Conservation (phyloP, 2,113 vertebrate species). For the Arenaria interpres region DNA sequence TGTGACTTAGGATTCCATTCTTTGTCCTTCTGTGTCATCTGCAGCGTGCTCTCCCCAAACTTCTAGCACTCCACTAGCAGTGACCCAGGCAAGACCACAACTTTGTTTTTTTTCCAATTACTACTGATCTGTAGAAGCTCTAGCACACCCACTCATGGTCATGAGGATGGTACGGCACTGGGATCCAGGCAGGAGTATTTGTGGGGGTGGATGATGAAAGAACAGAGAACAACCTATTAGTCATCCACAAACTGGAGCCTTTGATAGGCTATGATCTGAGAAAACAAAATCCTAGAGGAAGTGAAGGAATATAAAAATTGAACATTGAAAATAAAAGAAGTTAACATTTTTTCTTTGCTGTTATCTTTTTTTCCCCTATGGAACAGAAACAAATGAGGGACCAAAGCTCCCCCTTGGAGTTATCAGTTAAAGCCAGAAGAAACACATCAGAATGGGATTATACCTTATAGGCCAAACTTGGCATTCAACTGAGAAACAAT, state of each 20-base stretch:
- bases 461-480: background rate
- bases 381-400: background rate
- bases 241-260: background rate
- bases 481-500: background rate
- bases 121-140: background rate
- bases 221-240: slow-evolving; percentile 18
- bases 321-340: background rate
- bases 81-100: background rate
- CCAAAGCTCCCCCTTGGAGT: background rate
- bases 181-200: slow-evolving; percentile 25
- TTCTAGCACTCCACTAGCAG: background rate
- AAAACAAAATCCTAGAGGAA: slow-evolving; percentile 14
- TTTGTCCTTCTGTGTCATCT: background rate
- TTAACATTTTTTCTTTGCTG: background rate
- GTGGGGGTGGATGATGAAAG: slow-evolving; percentile 10
- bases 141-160: background rate
- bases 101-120: background rate
- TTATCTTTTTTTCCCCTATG: background rate
- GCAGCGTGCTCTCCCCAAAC: background rate
- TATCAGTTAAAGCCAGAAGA: background rate
- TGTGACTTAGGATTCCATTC: background rate
- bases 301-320: background rate
- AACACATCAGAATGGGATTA: background rate
- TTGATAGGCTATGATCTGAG: background rate
- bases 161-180: background rate